These are phyloP conservation scores for Dasyurus viverrinus DNA, from an alignment of 2,113 vertebrate species.

Conservation along the genomic window DNA sequence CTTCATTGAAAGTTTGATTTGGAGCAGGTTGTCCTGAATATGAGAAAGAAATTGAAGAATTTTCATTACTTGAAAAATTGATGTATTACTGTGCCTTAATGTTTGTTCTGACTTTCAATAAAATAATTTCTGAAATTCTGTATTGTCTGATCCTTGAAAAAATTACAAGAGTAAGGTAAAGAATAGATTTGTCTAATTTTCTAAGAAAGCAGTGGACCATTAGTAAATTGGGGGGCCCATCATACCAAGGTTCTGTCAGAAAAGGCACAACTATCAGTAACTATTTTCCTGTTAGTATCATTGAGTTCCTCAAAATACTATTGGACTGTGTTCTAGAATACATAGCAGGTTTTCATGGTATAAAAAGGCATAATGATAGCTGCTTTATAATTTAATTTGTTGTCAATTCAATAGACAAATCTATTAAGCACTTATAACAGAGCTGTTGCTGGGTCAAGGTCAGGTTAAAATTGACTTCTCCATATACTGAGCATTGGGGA, in stretches of 20 bases:
- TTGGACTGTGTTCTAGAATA: neutral
- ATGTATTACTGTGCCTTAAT: slow-evolving; percentile 78
- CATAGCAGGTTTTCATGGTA: neutral
- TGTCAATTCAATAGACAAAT: neutral
- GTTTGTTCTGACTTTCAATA: slow-evolving; percentile 72
- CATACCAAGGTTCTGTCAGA: neutral
- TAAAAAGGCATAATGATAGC: neutral
- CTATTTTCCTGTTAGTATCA: neutral
- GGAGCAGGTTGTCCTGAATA: slow-evolving; percentile 49
- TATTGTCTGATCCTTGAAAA: slow-evolving; percentile 11
- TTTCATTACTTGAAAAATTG: slow-evolving; percentile 60
- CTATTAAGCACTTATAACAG: neutral
- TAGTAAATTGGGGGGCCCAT: neutral
- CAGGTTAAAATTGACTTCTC: neutral
- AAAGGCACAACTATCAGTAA: neutral
- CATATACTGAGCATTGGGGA: neutral
- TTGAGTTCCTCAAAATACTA: neutral
- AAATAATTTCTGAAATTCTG: slow-evolving; percentile 69
- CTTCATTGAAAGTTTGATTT: slow-evolving; percentile 46
- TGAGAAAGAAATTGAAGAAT: slow-evolving; percentile 46
- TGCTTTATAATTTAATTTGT: neutral
- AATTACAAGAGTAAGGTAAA: neutral
- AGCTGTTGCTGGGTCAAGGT: neutral
- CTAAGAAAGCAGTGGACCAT: neutral
- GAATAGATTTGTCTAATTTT: neutral